Evolutionary conservation across 92 coral and sea anemone genomes (phyloP), one percentile per base, ranked within the genome.

Genomic region (Metridium senile): DNA sequence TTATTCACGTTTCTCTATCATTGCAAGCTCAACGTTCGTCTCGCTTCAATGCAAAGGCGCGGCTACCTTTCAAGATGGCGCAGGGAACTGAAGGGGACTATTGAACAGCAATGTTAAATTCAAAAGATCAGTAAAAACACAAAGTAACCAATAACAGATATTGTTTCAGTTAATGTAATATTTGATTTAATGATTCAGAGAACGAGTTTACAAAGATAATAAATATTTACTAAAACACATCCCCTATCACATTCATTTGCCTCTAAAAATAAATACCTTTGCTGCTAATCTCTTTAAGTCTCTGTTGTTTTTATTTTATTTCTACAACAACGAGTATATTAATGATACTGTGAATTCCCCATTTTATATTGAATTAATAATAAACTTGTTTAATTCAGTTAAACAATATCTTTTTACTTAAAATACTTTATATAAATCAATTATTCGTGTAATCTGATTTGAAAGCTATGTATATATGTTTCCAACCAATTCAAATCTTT

Each of bases 201-300:
- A 54, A 54, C 61, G 61, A 54, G 61, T 54, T 17, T 17, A 17
- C 22, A 54, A 17, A 54, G 61, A 54, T 22, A 54, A 54, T 54
- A 54, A 54, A 17, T 17, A 54, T 17, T 2, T 39, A 39, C 13
- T 13, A 4, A 39, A 39, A 39, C 49, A 39, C 49, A 39, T 39
- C 49, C 49, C 49, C 49, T 22, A 54, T 17, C 26, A 52, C 54
- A 70, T 70, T 26, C 34, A 70, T 70, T 68, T 29, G 35, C 0
- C 9, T 70, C 75, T 70, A 70, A 68, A 68, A 68, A 68, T 68
- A 68, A 68, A 68, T 68, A 68, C 28, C 10, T 68, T 22, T 23
- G 49, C 13, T 39, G 49, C 49, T 39, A 39, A 6, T 39, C 49
- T 39, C 6, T 39, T 39, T n/a, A n/a, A n/a, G n/a, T n/a, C n/a